Conservation (phyloP, 2,797 vertebrate species). For the Xiphorhynchus erythropygius region DNA sequence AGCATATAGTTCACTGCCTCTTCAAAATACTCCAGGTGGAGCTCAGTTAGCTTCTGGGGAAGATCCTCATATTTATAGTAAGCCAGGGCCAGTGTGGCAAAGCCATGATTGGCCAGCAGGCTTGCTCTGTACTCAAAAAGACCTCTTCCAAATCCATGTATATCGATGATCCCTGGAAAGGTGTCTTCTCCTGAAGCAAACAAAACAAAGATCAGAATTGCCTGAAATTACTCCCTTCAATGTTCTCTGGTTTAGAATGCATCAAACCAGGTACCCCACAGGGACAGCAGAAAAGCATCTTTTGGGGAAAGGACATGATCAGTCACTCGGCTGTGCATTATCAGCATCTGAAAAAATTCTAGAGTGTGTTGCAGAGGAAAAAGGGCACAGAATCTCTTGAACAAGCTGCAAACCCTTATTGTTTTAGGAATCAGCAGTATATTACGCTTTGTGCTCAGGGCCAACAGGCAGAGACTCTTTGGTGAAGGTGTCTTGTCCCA, state of each 20-base stretch:
- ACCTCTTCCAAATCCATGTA: slow-evolving; percentile 78
- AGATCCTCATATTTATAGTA: slow-evolving; percentile 81
- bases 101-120: slow-evolving; percentile 84
- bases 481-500: neutral
- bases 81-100: slow-evolving; percentile 83
- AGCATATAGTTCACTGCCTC: slow-evolving; percentile 83
- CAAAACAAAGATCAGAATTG: neutral
- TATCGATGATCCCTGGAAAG: slow-evolving; percentile 85
- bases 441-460: neutral
- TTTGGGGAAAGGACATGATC: neutral
- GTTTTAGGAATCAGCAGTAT: neutral
- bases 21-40: slow-evolving; percentile 88
- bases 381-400: neutral
- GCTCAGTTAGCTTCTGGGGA: slow-evolving; percentile 56
- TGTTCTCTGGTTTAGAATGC: neutral
- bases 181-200: slow-evolving; percentile 74
- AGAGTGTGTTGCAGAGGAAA: neutral
- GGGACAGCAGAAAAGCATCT: neutral
- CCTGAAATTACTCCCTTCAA: neutral
- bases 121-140: slow-evolving; percentile 83
- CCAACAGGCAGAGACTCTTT: neutral
- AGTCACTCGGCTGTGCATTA: neutral
- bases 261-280: neutral
- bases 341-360: neutral
- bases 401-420: neutral